Conservation (phyloP, 1,140 invertebrate species). For the Diploscapter pachys region DNA sequence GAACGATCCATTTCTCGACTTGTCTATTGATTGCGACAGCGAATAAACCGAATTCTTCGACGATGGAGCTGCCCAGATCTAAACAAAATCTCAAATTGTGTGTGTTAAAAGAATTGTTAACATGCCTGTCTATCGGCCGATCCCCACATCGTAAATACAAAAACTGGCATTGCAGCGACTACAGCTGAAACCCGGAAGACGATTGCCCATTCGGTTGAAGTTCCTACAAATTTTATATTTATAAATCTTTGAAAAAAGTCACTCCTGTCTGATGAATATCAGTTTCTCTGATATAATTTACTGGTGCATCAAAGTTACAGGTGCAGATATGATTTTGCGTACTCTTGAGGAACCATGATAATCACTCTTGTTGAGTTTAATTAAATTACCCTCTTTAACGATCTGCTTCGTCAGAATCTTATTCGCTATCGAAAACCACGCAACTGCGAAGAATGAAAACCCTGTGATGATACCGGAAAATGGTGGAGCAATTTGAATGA, state of each 20-base stretch:
- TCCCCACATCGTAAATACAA: slow-evolving; percentile 54
- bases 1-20: too few relatives aligned
- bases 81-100: neutral
- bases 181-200: slow-evolving; percentile 55
- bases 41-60: slow-evolving; percentile 33
- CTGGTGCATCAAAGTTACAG: too few relatives aligned
- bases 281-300: neutral
- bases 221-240: slow-evolving; percentile 20
- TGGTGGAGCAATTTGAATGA: slow-evolving; percentile 55
- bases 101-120: neutral
- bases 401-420: slow-evolving; percentile 58
- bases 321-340: too few relatives aligned
- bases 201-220: slow-evolving; percentile 50
- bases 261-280: too few relatives aligned
- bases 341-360: too few relatives aligned
- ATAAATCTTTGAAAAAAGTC: neutral
- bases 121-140: slow-evolving; percentile 42
- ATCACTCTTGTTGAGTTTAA: neutral
- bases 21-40: too few relatives aligned
- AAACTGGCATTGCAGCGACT: slow-evolving; percentile 49
- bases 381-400: slow-evolving; percentile 44
- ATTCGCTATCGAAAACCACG: slow-evolving; percentile 56
- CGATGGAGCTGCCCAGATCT: slow-evolving; percentile 33
- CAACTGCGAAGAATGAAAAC: slow-evolving; percentile 47
- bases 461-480: slow-evolving; percentile 56